Percentiles rank a stretch among this genome's conserved stretches.
Conservation (phyloP, 2,888 invertebrate species). For the Diploptera punctata region DNA sequence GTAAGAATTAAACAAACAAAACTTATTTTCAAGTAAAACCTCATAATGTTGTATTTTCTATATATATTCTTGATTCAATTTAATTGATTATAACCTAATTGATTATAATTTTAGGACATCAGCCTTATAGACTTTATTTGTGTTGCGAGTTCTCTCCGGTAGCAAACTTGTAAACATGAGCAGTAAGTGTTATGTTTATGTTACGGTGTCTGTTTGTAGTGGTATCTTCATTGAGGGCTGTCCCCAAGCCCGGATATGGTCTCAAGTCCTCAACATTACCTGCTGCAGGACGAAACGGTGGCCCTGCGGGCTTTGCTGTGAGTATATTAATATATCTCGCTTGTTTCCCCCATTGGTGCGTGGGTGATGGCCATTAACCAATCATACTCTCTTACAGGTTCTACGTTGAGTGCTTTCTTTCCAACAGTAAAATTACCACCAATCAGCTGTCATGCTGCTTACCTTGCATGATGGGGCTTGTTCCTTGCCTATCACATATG, state of each 20-base stretch:
- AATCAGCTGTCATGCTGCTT: background rate
- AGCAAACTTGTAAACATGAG: background rate
- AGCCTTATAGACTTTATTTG: too few relatives aligned
- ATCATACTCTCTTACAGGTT: conserved; percentile 4
- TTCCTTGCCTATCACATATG: too few relatives aligned
- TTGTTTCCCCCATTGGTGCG: conserved; percentile 9
- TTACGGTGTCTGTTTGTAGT: conserved; percentile 53
- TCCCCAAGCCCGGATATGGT: conserved; percentile 80
- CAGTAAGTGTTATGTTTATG: conserved; percentile 14
- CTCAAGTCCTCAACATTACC: conserved; percentile 79
- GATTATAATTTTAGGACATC: too few relatives aligned
- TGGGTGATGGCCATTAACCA: conserved; percentile 18
- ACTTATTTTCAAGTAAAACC: too few relatives aligned
- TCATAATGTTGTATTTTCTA: too few relatives aligned
- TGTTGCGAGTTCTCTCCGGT: background rate
- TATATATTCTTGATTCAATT: too few relatives aligned
- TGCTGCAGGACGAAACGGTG: conserved; percentile 60
- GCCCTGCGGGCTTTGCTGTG: conserved; percentile 44
- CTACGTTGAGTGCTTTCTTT: background rate
- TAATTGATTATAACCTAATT: too few relatives aligned
- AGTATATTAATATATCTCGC: conserved; percentile 27
- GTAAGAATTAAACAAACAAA: too few relatives aligned
- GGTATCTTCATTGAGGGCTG: conserved; percentile 66
- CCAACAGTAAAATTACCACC: conserved; percentile 2
- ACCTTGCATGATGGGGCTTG: background rate